Conservation (phyloP, 2,797 vertebrate species). For the Phaenicophaeus curvirostris region DNA sequence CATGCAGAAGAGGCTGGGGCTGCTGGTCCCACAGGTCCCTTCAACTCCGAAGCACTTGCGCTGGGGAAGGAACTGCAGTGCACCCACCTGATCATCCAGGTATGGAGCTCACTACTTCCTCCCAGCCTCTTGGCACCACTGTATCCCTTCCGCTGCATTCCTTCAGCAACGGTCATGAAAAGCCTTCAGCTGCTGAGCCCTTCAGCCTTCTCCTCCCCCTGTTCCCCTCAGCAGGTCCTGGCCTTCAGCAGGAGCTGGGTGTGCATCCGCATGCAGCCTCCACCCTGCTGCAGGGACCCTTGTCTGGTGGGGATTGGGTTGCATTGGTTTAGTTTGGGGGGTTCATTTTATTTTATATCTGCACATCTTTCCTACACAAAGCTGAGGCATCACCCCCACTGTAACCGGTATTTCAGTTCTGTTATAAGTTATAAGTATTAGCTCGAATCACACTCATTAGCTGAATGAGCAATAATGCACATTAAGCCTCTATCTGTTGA, state of each 20-base stretch:
- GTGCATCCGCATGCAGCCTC: accelerated
- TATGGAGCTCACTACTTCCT: accelerated
- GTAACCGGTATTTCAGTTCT: not conserved
- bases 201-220: accelerated
- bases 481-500: slow-evolving; percentile 63
- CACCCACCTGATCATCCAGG: accelerated
- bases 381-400: not conserved
- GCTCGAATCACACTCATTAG: slow-evolving; percentile 47
- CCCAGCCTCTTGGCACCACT: accelerated
- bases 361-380: not conserved
- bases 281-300: accelerated
- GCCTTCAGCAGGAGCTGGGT: not conserved
- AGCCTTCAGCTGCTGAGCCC: accelerated
- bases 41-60: not conserved
- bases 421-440: slow-evolving; percentile 65
- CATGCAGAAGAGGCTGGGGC: accelerated
- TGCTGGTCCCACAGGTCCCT: accelerated
- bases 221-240: accelerated
- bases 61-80: not conserved
- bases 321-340: too few relatives aligned
- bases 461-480: slow-evolving; percentile 51
- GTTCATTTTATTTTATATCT: not conserved
- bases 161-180: not conserved
- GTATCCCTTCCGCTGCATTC: accelerated
- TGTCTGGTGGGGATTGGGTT: accelerated